Percentiles rank a stretch among this genome's conserved stretches.
These are phyloP conservation scores for Picus viridis DNA, from an alignment of 2,797 vertebrate species.

Conservation along the genomic window DNA sequence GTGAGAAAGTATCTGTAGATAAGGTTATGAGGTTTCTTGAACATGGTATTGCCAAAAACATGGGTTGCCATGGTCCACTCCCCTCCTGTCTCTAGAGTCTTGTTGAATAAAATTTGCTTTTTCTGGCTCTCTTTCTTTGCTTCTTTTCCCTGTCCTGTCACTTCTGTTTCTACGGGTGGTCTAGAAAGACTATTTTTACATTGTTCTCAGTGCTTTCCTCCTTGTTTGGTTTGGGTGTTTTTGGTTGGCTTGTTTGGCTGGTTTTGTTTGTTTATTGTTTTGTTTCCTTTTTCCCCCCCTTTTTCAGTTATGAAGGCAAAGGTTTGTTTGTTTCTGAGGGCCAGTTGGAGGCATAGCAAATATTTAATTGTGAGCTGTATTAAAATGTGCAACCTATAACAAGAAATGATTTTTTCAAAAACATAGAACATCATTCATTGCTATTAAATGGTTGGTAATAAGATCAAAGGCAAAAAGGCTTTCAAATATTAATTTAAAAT, in stretches of 20 bases:
- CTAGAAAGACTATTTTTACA: neutral
- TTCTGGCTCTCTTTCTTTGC: neutral
- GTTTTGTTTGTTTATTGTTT: too few species aligned
- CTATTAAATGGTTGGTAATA: neutral
- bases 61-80: neutral
- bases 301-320: neutral
- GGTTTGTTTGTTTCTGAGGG: neutral
- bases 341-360: neutral
- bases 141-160: neutral
- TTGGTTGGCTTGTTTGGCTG: too few species aligned
- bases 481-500: neutral
- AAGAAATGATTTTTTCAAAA: neutral
- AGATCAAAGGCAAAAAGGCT: neutral
- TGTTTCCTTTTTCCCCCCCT: neutral
- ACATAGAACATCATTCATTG: neutral
- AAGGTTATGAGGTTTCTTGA: neutral
- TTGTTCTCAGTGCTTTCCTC: neutral
- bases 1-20: neutral
- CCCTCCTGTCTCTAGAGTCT: neutral
- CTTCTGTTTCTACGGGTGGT: neutral
- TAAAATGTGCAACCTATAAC: neutral
- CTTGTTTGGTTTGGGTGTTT: neutral
- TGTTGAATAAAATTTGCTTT: neutral
- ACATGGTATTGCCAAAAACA: neutral
- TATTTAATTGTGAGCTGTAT: neutral